Conservation (phyloP, 30 jellyfish, hydroid and myxozoan genomes). For the Chironex yamaguchii region DNA sequence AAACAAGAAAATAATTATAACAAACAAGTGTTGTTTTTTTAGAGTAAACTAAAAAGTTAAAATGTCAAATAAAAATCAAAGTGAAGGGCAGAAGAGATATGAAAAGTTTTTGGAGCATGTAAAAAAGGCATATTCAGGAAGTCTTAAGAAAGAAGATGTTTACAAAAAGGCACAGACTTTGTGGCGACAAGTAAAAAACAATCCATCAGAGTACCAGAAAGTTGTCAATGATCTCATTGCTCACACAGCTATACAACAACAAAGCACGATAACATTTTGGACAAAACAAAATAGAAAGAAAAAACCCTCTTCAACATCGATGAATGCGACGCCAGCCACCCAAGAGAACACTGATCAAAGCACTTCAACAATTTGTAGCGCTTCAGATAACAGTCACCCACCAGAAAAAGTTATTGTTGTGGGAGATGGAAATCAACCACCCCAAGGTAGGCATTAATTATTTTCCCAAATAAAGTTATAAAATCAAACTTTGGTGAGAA, state of each 20-base stretch:
- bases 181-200: not conserved
- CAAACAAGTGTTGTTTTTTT: too few relatives aligned
- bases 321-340: not conserved
- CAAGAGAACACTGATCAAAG: not conserved
- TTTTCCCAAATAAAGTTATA: too few relatives aligned
- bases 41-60: too few relatives aligned
- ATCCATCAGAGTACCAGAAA: not conserved
- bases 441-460: not conserved
- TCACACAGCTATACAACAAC: not conserved
- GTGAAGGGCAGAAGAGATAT: not conserved
- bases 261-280: not conserved
- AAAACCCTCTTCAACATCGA: not conserved
- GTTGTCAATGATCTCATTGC: not conserved
- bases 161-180: not conserved
- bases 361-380: not conserved
- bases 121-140: not conserved
- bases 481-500: too few relatives aligned
- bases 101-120: not conserved
- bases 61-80: not conserved
- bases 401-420: not conserved
- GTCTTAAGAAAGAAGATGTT: not conserved
- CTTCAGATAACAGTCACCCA: not conserved
- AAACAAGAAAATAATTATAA: too few relatives aligned
- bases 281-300: not conserved
- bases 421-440: not conserved